Evolutionary conservation across 2,797 vertebrate genomes (phyloP).

Genomic region (Halcyon leucocephala): DNA sequence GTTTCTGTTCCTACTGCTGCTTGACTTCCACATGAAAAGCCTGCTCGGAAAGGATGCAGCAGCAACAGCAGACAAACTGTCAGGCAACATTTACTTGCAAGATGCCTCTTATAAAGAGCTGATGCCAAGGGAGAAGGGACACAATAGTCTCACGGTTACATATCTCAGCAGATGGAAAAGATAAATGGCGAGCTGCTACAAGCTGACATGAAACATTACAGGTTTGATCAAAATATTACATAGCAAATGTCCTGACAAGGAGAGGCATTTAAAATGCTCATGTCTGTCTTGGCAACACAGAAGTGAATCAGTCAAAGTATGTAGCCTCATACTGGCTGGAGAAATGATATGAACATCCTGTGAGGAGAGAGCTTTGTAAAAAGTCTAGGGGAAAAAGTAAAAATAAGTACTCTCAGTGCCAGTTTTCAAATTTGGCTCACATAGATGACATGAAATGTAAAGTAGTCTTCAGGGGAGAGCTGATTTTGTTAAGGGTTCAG

Average conservation of each 20-base stretch:
- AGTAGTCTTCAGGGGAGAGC: not conserved
- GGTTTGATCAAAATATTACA: conserved; percentile 10
- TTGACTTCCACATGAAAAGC: not conserved
- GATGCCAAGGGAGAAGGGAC: not conserved
- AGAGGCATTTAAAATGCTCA: conserved; percentile 2
- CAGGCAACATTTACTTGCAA: not conserved
- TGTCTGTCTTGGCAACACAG: not conserved
- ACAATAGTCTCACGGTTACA: not conserved
- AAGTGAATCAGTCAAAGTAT: not conserved
- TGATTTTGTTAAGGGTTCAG: not conserved
- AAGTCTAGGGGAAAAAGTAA: not conserved
- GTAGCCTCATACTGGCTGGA: not conserved
- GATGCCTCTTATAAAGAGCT: not conserved
- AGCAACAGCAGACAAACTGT: not conserved
- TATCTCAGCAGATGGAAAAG: not conserved
- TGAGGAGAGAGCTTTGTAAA: not conserved
- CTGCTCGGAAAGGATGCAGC: not conserved
- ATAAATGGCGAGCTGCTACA: conserved; percentile 21
- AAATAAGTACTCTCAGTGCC: not conserved
- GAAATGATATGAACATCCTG: not conserved
- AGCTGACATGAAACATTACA: not conserved
- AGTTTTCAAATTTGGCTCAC: not conserved
- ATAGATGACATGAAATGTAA: not conserved
- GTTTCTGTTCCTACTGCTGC: not conserved
- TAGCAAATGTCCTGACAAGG: not conserved